Conservation (phyloP, 2,888 invertebrate species). For the Eilema caniola region DNA sequence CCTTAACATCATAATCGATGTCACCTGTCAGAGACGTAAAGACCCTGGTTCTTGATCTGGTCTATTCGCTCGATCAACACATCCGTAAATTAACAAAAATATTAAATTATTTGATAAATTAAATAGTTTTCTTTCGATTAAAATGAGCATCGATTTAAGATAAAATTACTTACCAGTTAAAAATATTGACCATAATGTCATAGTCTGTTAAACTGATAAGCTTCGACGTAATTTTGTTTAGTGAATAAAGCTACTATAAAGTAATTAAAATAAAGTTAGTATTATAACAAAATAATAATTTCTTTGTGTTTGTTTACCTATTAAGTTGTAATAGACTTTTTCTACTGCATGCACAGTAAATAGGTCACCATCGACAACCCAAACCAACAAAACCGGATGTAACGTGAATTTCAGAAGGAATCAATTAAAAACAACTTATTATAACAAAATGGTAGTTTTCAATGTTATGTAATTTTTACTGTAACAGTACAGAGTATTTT, state of each 20-base stretch:
- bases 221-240: neutral
- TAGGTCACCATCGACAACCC: slow-evolving; percentile 42
- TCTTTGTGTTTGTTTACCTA: neutral
- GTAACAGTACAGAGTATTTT: neutral
- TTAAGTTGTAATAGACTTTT: no score
- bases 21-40: no score
- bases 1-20: no score
- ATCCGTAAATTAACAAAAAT: no score
- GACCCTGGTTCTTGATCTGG: no score
- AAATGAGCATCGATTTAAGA: neutral
- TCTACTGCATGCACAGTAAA: neutral
- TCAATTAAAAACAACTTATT: neutral
- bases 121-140: no score
- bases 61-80: no score
- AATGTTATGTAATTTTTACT: neutral
- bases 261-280: neutral
- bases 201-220: slow-evolving; percentile 11
- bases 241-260: neutral
- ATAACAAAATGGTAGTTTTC: neutral
- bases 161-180: slow-evolving; percentile 15
- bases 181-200: slow-evolving; percentile 12
- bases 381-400: slow-evolving; percentile 35
- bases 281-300: neutral
- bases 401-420: neutral
- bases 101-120: no score